phyloP scores from a whole-genome alignment of 2,797 vertebrate species.

The Morus bassanus region DNA sequence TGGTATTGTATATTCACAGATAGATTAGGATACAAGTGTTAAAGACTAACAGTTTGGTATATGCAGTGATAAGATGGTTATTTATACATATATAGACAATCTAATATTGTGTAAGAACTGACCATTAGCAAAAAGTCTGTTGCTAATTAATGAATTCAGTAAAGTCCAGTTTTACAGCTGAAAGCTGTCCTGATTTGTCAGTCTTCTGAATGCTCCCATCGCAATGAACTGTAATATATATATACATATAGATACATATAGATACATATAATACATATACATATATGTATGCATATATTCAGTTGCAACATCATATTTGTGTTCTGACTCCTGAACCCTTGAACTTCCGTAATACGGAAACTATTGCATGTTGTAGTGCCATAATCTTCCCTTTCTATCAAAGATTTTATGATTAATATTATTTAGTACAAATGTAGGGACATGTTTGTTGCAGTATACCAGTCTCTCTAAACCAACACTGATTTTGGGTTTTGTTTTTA shows the following conservation, averaged over 20 bases:
- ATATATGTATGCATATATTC: background rate
- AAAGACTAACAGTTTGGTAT: background rate
- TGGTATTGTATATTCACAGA: background rate
- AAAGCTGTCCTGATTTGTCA: background rate
- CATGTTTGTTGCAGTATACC: background rate
- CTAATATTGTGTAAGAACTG: background rate
- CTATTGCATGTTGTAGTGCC: background rate
- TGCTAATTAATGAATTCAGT: background rate
- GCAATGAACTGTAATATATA: background rate
- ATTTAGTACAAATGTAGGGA: background rate
- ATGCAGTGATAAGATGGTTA: background rate
- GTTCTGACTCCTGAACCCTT: background rate
- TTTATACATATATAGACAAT: no score
- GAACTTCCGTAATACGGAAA: background rate
- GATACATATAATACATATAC: no score
- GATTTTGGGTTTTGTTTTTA: background rate
- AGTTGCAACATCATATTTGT: background rate
- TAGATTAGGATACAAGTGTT: background rate
- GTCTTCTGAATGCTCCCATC: background rate
- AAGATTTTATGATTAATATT: background rate
- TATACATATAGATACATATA: background rate
- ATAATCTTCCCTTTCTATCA: background rate
- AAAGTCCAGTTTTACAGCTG: background rate
- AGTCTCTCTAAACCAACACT: background rate
- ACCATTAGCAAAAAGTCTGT: background rate